Evolutionary conservation across 2,888 invertebrate genomes (phyloP), one percentile per base, ranked within the genome.

Genomic region (Phengaris alcon): DNA sequence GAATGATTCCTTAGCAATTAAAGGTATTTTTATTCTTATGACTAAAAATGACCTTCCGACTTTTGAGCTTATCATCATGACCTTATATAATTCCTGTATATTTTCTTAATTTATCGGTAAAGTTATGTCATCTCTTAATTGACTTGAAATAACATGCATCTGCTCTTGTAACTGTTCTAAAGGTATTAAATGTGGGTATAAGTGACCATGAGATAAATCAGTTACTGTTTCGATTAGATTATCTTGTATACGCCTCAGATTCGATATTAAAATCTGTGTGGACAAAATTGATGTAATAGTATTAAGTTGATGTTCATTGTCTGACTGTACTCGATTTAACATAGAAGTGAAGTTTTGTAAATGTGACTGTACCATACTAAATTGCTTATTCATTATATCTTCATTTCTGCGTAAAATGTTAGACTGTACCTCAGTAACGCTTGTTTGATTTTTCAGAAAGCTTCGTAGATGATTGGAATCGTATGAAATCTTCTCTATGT

Each of bases 361-460:
- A 68, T 75, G 73, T 13, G 59, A 68, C 64, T 73, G 72, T 52
- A 75, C 44, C 59, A 73, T 73, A 22, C 54, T 72, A 52, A 75
- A 75, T 64, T 64, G 75, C 59, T 72, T 72, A 48, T 75, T 72
- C 72, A 75, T 75, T 52, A 73, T 64, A 7, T 72, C 51, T 52
- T 75, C 73, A 44, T 75, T 22, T 22, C 22, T 22, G 22, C 22
- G 22, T 22, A 22, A 22, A 22, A 22, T 22, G 22, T 22, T 22
- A 22, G 22, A 22, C 22, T 22, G 22, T 22, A 1, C 22, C 22
- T 22, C 22, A 22, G 1, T 22, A 1, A 22, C 22, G 22, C 22
- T 22, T 22, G 22, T 22, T 22, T 22, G 22, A 1, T 22, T 22
- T 22, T 22, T 22, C 22, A 22, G 22, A 0, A 22, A 22, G 22